phyloP scores from a whole-genome alignment of 1,140 invertebrate genomes.

The Chrysopa pallens region DNA sequence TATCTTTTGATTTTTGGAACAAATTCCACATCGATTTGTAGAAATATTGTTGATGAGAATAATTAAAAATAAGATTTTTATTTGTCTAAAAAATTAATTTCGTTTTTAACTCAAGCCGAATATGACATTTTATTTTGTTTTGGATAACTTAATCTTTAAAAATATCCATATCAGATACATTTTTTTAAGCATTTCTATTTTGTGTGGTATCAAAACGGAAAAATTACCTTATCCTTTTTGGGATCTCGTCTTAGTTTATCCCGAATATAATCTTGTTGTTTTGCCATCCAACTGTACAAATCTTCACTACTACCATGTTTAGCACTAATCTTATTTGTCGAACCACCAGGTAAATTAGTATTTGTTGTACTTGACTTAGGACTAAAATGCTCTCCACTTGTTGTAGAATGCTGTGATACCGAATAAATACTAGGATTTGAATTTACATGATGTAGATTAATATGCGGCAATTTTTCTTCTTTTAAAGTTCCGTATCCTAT shows the following conservation, averaged over 20 bases:
- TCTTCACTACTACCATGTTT: slow-evolving; percentile 56
- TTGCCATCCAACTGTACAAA: slow-evolving; percentile 89
- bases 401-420: slow-evolving; percentile 18
- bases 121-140: too few species aligned
- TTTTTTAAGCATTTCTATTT: too few species aligned
- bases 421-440: slow-evolving; percentile 31
- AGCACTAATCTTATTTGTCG: slow-evolving; percentile 14
- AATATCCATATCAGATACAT: too few species aligned
- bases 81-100: too few species aligned
- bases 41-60: too few species aligned
- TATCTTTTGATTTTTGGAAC: too few species aligned
- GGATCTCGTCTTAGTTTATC: slow-evolving; percentile 22
- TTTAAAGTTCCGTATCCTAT: slow-evolving; percentile 53
- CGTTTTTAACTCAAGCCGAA: too few species aligned
- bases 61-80: too few species aligned
- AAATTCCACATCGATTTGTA: too few species aligned
- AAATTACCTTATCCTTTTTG: slow-evolving; percentile 4
- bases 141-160: too few species aligned
- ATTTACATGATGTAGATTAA: slow-evolving; percentile 18
- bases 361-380: slow-evolving; percentile 23
- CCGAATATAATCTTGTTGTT: slow-evolving; percentile 49
- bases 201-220: too few species aligned
- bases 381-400: slow-evolving; percentile 12
- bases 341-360: slow-evolving; percentile 17
- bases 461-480: slow-evolving; percentile 36